Evolutionary conservation across 2,113 vertebrate species (phyloP).

Genomic region (Sisor rabdophorus): DNA sequence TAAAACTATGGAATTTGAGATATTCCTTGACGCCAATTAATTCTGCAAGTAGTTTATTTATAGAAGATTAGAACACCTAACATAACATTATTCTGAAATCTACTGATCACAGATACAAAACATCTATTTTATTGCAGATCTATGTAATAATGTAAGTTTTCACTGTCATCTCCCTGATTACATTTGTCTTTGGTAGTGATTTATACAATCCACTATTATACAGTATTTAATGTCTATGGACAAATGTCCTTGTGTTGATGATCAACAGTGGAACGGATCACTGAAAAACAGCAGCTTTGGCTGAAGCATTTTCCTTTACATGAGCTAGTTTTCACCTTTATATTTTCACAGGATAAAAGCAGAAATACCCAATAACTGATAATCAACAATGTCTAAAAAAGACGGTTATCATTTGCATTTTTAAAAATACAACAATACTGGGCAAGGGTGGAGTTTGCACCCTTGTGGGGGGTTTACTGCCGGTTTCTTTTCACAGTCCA

Average conservation of each 20-base stretch:
- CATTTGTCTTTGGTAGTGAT: background rate
- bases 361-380: background rate
- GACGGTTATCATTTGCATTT: background rate
- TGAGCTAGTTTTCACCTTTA: background rate
- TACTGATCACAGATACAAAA: slow-evolving; percentile 4
- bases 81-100: slow-evolving; percentile 30
- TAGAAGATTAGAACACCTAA: slow-evolving; percentile 50
- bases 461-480: no score
- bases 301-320: background rate
- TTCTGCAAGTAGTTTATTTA: slow-evolving; percentile 41
- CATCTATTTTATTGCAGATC: slow-evolving; percentile 5
- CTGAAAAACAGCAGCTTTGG: background rate
- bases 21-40: background rate
- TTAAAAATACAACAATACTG: no score
- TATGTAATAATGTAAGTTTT: slow-evolving; percentile 16
- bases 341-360: slow-evolving; percentile 5
- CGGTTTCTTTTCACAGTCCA: no score
- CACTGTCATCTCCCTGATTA: background rate
- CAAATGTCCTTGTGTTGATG: background rate
- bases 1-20: background rate
- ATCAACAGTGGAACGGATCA: background rate
- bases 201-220: background rate
- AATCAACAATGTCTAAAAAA: background rate
- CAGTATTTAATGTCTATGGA: background rate
- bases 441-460: no score